Evolutionary conservation across 2,888 invertebrate genomes (phyloP), one percentile per base, ranked within the genome.

Genomic region (Gerris lacustris): DNA sequence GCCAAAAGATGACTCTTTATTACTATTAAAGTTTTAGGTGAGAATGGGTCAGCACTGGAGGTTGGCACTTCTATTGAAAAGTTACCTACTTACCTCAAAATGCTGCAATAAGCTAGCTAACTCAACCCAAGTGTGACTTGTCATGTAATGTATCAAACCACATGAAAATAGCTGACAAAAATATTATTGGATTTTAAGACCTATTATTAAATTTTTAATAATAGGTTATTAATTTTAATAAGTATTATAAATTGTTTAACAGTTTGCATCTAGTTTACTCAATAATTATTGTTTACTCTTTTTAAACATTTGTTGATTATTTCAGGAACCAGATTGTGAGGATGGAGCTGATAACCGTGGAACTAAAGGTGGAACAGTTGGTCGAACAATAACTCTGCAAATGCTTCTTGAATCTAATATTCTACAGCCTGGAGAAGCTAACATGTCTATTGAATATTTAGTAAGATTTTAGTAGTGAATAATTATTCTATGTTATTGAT

Each of bases 371-470:
- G 68, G 72, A 15, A 71, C 73, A 31, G 71, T 76, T 71, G 86
- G 86, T 0, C 83, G 86, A 77, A 88, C 88, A 73, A 90, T 94
- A 17, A 94, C 94, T 9, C 82, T 95, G 74, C 91, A 91, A 80
- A 94, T 92, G 86, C 83, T 95, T 67, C 83, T 95, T 79, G 86
- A 89, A 76, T 93, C 93, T 70, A 90, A 91, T 79, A 88, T 94
- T 79, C 83, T 94, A 73, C 87, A 90, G 78, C 89, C 94, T 67
- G 94, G 93, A 64, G 87, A 87, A 78, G 91, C 90, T 64, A 85
- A 89, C 69, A 89, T 95, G 88, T 90, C 93, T 69, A 91, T 94
- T 77, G 94, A 94, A 80, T 94, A 94, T 82, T 83, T 94, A 85
- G 92, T 91, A 83, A 31, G 31, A 2, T 31, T 31, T 31, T 31